These are phyloP conservation scores for Drosophila willistoni DNA, from an alignment of 1,140 invertebrate species.

Conservation along the genomic window DNA sequence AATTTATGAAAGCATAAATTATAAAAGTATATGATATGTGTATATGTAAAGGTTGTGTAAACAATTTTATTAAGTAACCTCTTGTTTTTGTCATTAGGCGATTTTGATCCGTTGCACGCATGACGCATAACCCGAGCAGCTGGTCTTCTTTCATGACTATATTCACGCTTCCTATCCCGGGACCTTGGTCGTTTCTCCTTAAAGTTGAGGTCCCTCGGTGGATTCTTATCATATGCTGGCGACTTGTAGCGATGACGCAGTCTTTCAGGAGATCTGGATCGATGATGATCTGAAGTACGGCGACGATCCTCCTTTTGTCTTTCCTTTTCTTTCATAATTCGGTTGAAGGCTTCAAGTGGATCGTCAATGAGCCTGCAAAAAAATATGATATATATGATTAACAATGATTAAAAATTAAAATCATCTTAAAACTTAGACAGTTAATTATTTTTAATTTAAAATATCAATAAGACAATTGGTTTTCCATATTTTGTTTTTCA, in stretches of 20 bases:
- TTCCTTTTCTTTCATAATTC: constrained; percentile 93
- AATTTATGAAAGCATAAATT: constrained; percentile 9
- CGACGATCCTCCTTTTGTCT: constrained; percentile 87
- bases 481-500: too few species aligned
- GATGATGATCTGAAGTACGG: constrained; percentile 59
- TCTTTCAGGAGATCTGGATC: constrained; percentile 71
- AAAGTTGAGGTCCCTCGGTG: constrained; percentile 41
- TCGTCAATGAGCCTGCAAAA: constrained; percentile 88
- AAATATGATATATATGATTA: not conserved
- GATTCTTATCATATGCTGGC: constrained; percentile 58
- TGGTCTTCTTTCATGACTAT: constrained; percentile 57
- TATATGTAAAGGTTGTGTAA: constrained; percentile 23
- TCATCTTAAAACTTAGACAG: not conserved
- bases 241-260: constrained; percentile 62
- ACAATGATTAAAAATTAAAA: not conserved
- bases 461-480: too few species aligned
- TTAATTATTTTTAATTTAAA: too few species aligned
- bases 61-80: constrained; percentile 57
- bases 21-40: constrained; percentile 19
- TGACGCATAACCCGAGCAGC: constrained; percentile 43
- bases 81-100: constrained; percentile 72
- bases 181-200: constrained; percentile 66
- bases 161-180: constrained; percentile 68
- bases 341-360: constrained; percentile 92
- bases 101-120: constrained; percentile 57